Evolutionary conservation across 2,797 vertebrate species (phyloP).

Genomic region (Pogoniulus pusillus): DNA sequence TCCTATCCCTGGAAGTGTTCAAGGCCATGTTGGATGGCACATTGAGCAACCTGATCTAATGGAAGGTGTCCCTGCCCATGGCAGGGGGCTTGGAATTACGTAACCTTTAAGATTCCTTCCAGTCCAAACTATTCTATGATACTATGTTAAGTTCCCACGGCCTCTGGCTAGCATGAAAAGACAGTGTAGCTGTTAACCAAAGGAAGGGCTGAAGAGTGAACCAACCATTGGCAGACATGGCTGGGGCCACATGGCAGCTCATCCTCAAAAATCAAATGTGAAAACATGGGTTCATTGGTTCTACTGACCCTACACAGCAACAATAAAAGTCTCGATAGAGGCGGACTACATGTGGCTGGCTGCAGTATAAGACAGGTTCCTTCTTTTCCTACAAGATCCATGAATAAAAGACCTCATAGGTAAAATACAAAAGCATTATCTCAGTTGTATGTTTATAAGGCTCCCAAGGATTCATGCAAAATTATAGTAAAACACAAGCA

Average conservation of each 20-base stretch:
- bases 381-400: background rate
- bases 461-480: background rate
- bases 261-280: background rate
- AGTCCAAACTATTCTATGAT: too few species aligned
- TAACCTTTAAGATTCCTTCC: too few species aligned
- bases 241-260: background rate
- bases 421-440: background rate
- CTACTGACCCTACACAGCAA: background rate
- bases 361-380: background rate
- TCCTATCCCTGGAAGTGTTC: too few species aligned
- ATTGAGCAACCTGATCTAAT: too few species aligned
- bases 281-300: background rate
- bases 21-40: too few species aligned
- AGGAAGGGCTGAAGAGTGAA: background rate
- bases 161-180: background rate
- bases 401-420: background rate
- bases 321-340: background rate
- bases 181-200: background rate
- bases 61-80: too few species aligned
- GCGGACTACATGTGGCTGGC: background rate
- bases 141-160: background rate
- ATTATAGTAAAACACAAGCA: background rate
- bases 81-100: too few species aligned
- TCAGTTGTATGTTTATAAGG: background rate
- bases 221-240: background rate